Percentiles rank a stretch among this genome's conserved stretches.
Evolutionary conservation across 2,797 vertebrate genomes (phyloP).

Genomic region (Kryptopterus vitreolus): DNA sequence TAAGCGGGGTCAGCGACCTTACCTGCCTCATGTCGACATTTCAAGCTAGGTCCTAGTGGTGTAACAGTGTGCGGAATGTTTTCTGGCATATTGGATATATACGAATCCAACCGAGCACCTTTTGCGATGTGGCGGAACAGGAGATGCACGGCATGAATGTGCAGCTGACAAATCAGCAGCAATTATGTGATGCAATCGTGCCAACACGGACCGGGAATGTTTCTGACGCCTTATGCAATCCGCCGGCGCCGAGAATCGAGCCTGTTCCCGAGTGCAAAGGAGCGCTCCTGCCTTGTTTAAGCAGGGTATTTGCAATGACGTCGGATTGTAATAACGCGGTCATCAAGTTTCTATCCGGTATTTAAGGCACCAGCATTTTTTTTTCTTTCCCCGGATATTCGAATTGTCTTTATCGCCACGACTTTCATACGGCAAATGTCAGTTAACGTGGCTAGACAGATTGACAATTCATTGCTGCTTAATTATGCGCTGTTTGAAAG

Average conservation of each 20-base stretch:
- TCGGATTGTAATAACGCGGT: background rate
- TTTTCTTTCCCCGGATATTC: too few relatives aligned
- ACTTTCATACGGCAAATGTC: slow-evolving; percentile 15
- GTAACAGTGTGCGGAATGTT: background rate
- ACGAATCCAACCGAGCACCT: background rate
- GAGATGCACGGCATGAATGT: slow-evolving; percentile 1
- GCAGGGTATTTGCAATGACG: background rate
- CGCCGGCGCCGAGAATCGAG: background rate
- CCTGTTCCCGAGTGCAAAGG: background rate
- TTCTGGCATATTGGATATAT: slow-evolving; percentile 9
- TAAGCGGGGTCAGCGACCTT: background rate
- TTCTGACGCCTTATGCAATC: background rate
- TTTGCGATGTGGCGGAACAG: slow-evolving; percentile 7
- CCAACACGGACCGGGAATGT: background rate
- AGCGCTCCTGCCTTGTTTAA: background rate
- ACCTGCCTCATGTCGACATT: background rate
- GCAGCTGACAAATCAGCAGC: background rate
- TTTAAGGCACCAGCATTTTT: background rate
- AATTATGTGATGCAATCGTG: slow-evolving; percentile 13
- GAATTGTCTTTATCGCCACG: background rate
- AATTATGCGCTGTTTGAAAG: slow-evolving; percentile 19
- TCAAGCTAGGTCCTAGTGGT: background rate
- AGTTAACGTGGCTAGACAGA: slow-evolving; percentile 22
- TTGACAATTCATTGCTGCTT: slow-evolving; percentile 27
- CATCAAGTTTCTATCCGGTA: background rate